Evolutionary conservation across 2,113 vertebrate genomes (phyloP).

Genomic region (Scopus umbretta): DNA sequence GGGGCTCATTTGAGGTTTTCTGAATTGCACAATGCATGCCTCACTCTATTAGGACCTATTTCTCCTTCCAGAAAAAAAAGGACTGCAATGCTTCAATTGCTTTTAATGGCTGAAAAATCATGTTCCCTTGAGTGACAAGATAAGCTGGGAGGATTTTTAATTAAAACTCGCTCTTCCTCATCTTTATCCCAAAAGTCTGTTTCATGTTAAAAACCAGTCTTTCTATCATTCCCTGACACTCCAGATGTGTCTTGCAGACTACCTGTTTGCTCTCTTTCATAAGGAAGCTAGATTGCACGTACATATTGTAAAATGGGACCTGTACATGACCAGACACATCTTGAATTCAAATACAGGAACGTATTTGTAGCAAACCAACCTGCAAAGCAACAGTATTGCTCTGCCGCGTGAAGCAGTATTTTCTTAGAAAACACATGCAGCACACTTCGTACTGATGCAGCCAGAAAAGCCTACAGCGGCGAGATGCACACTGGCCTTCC

Average conservation of each 20-base stretch:
- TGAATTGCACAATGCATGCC: background rate
- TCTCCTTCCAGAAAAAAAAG: background rate
- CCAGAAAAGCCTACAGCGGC: background rate
- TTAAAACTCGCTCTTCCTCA: conserved; percentile 28
- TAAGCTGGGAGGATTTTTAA: conserved; percentile 36
- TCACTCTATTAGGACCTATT: background rate
- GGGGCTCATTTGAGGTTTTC: background rate
- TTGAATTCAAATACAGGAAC: background rate
- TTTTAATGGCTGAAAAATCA: conserved; percentile 4
- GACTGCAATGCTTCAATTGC: background rate
- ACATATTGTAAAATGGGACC: background rate
- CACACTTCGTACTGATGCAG: background rate
- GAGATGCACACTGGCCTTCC: background rate
- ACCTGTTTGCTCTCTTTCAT: background rate
- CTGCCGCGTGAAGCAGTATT: background rate
- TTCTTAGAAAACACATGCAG: background rate
- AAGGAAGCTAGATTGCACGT: background rate
- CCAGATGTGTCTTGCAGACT: background rate
- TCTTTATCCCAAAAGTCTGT: background rate
- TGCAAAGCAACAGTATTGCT: background rate
- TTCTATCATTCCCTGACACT: background rate
- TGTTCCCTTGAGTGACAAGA: background rate
- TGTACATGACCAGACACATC: background rate
- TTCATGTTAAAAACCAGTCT: background rate
- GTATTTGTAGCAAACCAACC: background rate